Conservation (phyloP, 2,797 vertebrate species). For the Helicolenus hilgendorfi region DNA sequence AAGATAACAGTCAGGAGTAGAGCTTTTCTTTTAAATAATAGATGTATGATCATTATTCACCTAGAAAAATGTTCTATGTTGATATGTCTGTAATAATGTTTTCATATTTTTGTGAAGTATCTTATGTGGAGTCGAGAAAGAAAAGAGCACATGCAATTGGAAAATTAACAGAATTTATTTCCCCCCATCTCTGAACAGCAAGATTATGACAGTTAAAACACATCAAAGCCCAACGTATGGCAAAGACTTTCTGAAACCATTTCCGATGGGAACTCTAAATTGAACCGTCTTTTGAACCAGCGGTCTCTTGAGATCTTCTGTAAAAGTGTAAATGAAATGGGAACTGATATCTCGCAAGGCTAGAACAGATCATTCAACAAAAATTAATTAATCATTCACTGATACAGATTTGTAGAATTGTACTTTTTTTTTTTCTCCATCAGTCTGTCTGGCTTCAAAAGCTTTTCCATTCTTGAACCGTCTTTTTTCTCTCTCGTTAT, state of each 20-base stretch:
- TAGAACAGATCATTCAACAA: conserved; percentile 80
- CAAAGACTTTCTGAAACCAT: conserved; percentile 74
- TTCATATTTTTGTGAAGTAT: background rate
- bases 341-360: conserved; percentile 82
- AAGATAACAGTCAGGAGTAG: background rate
- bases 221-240: conserved; percentile 79
- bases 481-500: conserved; percentile 56
- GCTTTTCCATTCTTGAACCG: conserved; percentile 70
- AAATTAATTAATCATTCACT: conserved; percentile 87
- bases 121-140: conserved; percentile 37
- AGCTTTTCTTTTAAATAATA: background rate
- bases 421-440: conserved; percentile 69
- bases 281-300: conserved; percentile 85
- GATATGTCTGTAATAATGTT: conserved; percentile 2
- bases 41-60: background rate
- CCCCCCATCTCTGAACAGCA: conserved; percentile 68
- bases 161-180: conserved; percentile 64
- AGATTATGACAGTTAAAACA: conserved; percentile 82
- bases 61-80: background rate
- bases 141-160: conserved; percentile 31
- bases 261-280: conserved; percentile 78
- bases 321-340: conserved; percentile 82
- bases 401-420: conserved; percentile 84
- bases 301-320: conserved; percentile 84
- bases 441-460: conserved; percentile 82